phyloP scores from a whole-genome alignment of 1,140 invertebrate species.

The Colletes gigas region DNA sequence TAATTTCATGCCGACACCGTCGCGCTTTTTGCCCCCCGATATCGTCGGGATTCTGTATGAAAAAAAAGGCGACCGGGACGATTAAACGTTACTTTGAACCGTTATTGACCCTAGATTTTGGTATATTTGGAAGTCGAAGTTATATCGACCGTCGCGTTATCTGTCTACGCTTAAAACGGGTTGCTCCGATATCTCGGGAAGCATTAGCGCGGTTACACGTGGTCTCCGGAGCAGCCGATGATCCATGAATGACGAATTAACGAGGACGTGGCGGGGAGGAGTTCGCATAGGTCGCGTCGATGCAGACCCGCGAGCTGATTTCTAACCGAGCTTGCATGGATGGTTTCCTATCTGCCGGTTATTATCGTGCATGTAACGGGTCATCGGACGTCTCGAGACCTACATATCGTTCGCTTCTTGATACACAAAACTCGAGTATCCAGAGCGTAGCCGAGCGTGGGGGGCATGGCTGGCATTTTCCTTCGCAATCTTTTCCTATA shows the following conservation, averaged over 20 bases:
- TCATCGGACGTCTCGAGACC: conserved; percentile 33
- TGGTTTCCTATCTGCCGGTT: conserved; percentile 22
- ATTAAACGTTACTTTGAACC: conserved; percentile 17
- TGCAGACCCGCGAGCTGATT: conserved; percentile 14
- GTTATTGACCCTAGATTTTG: neutral
- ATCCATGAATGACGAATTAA: conserved; percentile 31
- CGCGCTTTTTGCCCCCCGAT: neutral
- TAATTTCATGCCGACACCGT: conserved; percentile 1
- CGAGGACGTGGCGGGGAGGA: neutral
- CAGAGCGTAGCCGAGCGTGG: neutral
- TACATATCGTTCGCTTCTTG: conserved; percentile 23
- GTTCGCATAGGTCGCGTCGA: conserved; percentile 43
- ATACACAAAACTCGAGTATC: conserved; percentile 3
- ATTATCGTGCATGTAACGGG: conserved; percentile 46
- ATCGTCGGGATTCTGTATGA: neutral
- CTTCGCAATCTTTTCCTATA: neutral
- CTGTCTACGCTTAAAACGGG: neutral
- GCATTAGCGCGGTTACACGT: neutral
- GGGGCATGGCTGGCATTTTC: neutral
- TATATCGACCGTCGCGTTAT: neutral
- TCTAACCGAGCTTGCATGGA: conserved; percentile 8
- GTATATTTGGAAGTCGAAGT: neutral
- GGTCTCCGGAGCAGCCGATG: neutral
- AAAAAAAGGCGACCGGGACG: neutral
- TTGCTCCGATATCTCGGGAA: neutral